phyloP scores from a whole-genome alignment of 2,113 vertebrate species.

The Noctilio leporinus region DNA sequence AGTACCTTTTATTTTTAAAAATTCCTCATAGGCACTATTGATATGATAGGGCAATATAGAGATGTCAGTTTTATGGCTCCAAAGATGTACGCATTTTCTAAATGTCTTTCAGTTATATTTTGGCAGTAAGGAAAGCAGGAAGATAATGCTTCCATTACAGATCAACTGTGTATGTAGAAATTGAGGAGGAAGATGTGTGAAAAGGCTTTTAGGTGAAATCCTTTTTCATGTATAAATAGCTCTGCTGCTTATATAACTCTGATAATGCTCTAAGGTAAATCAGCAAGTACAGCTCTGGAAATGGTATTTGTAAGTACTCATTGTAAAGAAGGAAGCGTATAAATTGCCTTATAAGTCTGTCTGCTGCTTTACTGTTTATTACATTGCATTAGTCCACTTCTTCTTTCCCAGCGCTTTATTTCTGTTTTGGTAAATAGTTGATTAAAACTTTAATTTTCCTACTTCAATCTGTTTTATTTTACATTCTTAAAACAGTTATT shows the following conservation, averaged over 20 bases:
- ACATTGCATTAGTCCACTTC: conserved; percentile 13
- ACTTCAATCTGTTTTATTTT: conserved; percentile 61
- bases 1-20: conserved; percentile 63
- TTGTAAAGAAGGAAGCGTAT: conserved; percentile 26
- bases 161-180: conserved; percentile 62
- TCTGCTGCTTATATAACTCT: conserved; percentile 34
- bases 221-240: conserved; percentile 51
- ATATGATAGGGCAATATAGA: conserved; percentile 41
- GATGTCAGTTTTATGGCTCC: conserved; percentile 63
- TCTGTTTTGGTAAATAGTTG: conserved; percentile 51
- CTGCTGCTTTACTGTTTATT: neutral
- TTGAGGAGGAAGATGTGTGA: conserved; percentile 45
- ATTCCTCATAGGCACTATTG: conserved; percentile 51
- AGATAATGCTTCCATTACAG: conserved; percentile 75
- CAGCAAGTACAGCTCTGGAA: conserved; percentile 29
- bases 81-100: conserved; percentile 54
- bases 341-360: conserved; percentile 54
- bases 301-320: neutral
- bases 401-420: conserved; percentile 9
- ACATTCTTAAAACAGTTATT: conserved; percentile 66
- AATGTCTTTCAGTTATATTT: conserved; percentile 64
- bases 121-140: conserved; percentile 64
- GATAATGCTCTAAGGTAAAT: conserved; percentile 41
- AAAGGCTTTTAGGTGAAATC: conserved; percentile 65
- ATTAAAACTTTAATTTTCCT: conserved; percentile 66